Evolutionary conservation across 2,113 vertebrate genomes (phyloP).

Genomic region (Agapornis roseicollis): DNA sequence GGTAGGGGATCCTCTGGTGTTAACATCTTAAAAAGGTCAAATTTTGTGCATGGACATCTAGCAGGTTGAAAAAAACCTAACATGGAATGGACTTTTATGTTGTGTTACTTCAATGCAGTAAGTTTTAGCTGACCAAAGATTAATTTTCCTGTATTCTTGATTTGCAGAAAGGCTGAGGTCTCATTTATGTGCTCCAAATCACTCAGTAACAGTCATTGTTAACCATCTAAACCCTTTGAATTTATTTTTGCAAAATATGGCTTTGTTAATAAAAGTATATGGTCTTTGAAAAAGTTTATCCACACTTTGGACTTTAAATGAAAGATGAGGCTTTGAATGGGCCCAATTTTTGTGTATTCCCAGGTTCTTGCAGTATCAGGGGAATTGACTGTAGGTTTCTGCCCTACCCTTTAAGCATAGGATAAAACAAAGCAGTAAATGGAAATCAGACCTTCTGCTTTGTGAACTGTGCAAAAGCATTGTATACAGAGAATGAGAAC

Average conservation of each 20-base stretch:
- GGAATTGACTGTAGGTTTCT: slow-evolving; percentile 12
- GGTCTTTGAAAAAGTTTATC: slow-evolving; percentile 6
- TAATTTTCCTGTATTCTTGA: not conserved
- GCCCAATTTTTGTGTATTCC: slow-evolving; percentile 10
- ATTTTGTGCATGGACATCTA: not conserved
- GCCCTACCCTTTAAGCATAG: not conserved
- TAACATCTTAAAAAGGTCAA: not conserved
- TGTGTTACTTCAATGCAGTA: not conserved
- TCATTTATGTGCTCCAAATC: not conserved
- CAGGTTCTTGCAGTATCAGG: slow-evolving; percentile 27
- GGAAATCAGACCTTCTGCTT: slow-evolving; percentile 15
- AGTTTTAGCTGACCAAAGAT: not conserved
- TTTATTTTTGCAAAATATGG: slow-evolving; percentile 44
- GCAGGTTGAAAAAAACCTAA: not conserved
- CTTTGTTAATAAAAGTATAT: slow-evolving; percentile 42
- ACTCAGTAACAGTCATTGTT: not conserved
- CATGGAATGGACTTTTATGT: not conserved
- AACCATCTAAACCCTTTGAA: not conserved
- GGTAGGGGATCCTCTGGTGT: not conserved
- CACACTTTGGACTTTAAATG: slow-evolving; percentile 28
- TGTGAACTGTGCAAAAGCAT: not conserved
- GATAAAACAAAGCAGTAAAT: slow-evolving; percentile 21
- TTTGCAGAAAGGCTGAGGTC: not conserved
- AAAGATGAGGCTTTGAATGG: not conserved
- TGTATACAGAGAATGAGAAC: not conserved